A percentile compares a stretch with the other conserved stretches of the same genome.
Conservation (phyloP, 2,797 vertebrate genomes). For the Dermochelys coriacea region DNA sequence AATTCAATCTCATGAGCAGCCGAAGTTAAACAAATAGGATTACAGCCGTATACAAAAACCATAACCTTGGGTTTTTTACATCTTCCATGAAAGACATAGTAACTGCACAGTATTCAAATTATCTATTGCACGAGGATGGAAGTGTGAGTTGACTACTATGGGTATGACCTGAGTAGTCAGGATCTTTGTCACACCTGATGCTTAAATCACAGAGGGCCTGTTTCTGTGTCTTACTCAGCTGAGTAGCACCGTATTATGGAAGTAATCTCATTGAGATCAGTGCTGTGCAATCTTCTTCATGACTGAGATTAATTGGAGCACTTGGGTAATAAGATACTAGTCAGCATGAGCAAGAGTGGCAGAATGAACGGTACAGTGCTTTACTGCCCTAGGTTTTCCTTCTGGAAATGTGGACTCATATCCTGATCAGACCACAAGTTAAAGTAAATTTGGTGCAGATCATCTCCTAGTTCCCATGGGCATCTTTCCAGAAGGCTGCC, state of each 20-base stretch:
- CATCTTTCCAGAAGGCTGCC: neutral
- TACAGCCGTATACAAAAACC: neutral
- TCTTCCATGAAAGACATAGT: neutral
- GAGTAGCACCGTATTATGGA: no score
- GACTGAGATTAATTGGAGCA: neutral
- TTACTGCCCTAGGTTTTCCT: neutral
- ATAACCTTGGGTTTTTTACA: no score
- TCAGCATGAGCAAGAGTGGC: accelerated
- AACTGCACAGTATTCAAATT: neutral
- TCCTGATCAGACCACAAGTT: neutral
- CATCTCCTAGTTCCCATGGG: neutral
- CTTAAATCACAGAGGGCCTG: neutral
- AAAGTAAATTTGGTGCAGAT: neutral
- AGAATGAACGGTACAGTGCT: accelerated
- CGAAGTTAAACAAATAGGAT: neutral
- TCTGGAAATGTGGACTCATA: accelerated
- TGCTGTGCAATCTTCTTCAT: neutral
- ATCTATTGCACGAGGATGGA: neutral
- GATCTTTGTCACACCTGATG: neutral
- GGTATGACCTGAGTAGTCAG: neutral
- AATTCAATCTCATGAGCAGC: neutral
- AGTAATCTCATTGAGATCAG: neutral
- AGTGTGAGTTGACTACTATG: neutral
- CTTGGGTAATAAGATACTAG: neutral
- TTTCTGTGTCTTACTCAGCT: neutral